Percentiles rank a stretch among this genome's conserved stretches.
These are phyloP conservation scores for Cynodonichthys magdalenae DNA, from an alignment of 2,797 vertebrate genomes.

Conservation along the genomic window DNA sequence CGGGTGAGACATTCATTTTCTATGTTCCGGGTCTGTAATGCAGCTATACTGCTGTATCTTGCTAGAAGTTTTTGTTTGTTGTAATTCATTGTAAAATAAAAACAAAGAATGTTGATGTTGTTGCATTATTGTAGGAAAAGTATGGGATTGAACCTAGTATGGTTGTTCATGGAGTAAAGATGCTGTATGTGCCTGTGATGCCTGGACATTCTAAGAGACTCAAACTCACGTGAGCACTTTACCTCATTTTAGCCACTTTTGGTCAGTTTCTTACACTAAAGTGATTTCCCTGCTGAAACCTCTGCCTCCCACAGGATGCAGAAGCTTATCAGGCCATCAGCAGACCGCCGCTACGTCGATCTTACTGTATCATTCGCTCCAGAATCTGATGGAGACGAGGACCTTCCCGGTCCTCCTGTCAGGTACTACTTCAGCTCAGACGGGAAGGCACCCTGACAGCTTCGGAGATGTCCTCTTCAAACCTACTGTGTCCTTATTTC, in stretches of 20 bases:
- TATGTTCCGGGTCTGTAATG: neutral
- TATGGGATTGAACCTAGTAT: conserved; percentile 97
- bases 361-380: conserved; percentile 96
- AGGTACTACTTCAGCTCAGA: conserved; percentile 92
- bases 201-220: conserved; percentile 96
- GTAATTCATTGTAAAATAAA: neutral
- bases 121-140: conserved; percentile 84
- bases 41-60: too few species aligned
- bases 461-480: conserved; percentile 32
- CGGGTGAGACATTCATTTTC: conserved; percentile 80
- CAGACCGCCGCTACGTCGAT: conserved; percentile 93
- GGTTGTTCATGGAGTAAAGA: conserved; percentile 99
- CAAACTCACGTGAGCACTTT: conserved; percentile 90
- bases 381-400: conserved; percentile 92
- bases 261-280: neutral
- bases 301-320: conserved; percentile 86
- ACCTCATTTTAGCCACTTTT: neutral
- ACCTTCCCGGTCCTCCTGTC: conserved; percentile 94
- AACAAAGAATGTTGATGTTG: neutral
- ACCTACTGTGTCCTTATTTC: conserved; percentile 69
- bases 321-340: conserved; percentile 94
- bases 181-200: conserved; percentile 98
- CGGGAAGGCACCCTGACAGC: conserved; percentile 72
- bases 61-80: neutral
- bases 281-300: neutral